Evolutionary conservation across 2,888 invertebrate genomes (phyloP).

Genomic region (Lypha dubia): DNA sequence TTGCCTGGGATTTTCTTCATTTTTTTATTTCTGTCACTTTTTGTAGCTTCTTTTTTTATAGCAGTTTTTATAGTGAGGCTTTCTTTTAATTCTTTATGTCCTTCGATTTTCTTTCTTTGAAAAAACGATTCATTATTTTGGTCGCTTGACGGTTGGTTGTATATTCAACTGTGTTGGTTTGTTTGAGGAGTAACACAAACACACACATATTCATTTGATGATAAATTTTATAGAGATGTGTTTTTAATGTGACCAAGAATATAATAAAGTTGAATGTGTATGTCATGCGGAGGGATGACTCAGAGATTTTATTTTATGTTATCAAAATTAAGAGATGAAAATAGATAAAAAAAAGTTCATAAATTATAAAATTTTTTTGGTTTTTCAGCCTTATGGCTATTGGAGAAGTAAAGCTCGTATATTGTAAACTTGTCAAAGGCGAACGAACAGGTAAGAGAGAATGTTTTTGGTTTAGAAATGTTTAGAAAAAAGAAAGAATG

Average conservation of each 20-base stretch:
- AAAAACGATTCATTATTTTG: conserved; percentile 34
- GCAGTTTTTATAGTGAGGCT: conserved; percentile 21
- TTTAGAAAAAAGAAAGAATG: neutral
- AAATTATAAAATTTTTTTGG: neutral
- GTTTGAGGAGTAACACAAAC: neutral
- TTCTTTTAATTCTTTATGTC: conserved; percentile 20
- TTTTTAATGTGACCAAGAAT: conserved; percentile 33
- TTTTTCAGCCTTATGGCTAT: neutral
- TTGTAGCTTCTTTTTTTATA: conserved; percentile 38
- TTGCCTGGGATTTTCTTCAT: conserved; percentile 23
- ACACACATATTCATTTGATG: neutral
- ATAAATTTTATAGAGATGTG: conserved; percentile 34
- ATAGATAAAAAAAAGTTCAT: conserved; percentile 8
- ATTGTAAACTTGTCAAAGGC: neutral
- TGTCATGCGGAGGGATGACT: neutral
- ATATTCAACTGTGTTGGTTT: neutral
- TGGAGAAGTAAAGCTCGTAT: neutral
- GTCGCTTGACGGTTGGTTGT: neutral
- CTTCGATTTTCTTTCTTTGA: conserved; percentile 1
- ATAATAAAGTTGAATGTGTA: conserved; percentile 16
- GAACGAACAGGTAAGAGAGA: neutral
- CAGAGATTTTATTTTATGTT: conserved; percentile 14
- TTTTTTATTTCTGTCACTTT: conserved; percentile 15
- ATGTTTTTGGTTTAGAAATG: neutral
- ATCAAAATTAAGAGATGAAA: conserved; percentile 18